Base-by-base conservation (phyloP, 2,888 invertebrate species). In the Tortricodes alternella region DNA sequence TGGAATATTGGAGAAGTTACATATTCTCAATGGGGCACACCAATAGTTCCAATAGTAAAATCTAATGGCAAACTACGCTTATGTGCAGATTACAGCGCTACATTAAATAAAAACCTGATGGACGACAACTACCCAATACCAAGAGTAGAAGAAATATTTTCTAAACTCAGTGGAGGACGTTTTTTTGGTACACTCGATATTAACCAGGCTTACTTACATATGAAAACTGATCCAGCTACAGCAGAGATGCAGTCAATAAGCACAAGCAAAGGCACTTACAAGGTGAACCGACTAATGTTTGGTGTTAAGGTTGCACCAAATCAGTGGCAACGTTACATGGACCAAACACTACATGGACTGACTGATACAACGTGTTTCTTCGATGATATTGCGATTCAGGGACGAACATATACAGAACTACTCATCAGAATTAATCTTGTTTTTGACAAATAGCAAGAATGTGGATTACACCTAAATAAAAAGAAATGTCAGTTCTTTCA, bases 251-350 rank as follows among this genome's bases (percentile, higher is more conserved):
- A 61, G 55, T 38, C 59, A 16, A 49, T 64, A 27, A 70, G 66
- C 60, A 70, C 72, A 35, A 65, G 67, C 58, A 68, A 67, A 59
- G 69, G 68, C 0, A 58, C 64, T 2, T 78, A 65, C 55, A 74
- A 66, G 46, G 69, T 71, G 8, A 67, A 69, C 15, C 56, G 73
- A 43, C 46, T 73, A 6, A 70, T 70, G 66, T 74, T 71, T 52
- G 71, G 71, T 18, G 63, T 74, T 0, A 66, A 71, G 58, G 56
- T 62, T 2, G 68, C 70, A 11, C 72, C 73, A 34, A 62, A 50
- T 35, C 38, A 64, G 0, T 74, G 71, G 65, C 72, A 75, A 60
- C 58, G 66, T 1, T 69, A 63, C 48, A 75, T 77, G 71, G 75
- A 74, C 27, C 65, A 70, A 48, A 49, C 67, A 11, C 59, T 74